Base-by-base conservation (phyloP, 2,113 vertebrate species). In the Festucalex cinctus region DNA sequence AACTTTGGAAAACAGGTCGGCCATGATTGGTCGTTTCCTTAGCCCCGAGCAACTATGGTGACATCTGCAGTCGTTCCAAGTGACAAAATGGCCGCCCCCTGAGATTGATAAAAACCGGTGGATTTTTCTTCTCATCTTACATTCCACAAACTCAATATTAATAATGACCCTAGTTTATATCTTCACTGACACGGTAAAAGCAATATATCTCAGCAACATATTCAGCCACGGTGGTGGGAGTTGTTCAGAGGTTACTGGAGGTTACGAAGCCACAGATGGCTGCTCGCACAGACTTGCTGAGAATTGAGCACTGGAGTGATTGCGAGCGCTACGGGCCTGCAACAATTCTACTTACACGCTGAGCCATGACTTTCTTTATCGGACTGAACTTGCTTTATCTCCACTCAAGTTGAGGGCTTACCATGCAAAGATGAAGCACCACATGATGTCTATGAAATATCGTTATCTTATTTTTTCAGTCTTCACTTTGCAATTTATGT, bases 331-430 rank as follows among this genome's bases (percentile, higher is more conserved):
- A 54, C 67, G 66, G 63, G 68, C 78, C 71, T n/a, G 60, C 43
- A 65, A 72, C 59, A 43, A 79, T 76, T 74, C 69, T 24, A 67
- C 62, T 61, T 65, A 57, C 57, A 71, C 7, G 22, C 51, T 22
- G 63, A 82, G 76, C 71, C 13, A 26, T 54, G 66, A 51, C 39
- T 74, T n/a, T 65, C 81, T 75, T 83, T 68, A 75, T 75, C 65
- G 6, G 43, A 56, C 32, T 56, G 12, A 53, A 61, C 59, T 75
- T 58, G 28, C 48, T 41, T 75, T 24, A 69, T 75, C 63, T 32
- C 37, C 43, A 26, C 61, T 63, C 22, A 63, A 53, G 49, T 63
- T 78, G 71, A n/a, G 37, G 39, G 58, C 26, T 54, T 66, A 64
- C 63, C 48, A 69, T 3, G 36, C 32, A 41, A 49, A 36, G 70